Evolutionary conservation across 2,888 invertebrate genomes (phyloP), one percentile per base, ranked within the genome.

Genomic region (Candidula unifasciata): DNA sequence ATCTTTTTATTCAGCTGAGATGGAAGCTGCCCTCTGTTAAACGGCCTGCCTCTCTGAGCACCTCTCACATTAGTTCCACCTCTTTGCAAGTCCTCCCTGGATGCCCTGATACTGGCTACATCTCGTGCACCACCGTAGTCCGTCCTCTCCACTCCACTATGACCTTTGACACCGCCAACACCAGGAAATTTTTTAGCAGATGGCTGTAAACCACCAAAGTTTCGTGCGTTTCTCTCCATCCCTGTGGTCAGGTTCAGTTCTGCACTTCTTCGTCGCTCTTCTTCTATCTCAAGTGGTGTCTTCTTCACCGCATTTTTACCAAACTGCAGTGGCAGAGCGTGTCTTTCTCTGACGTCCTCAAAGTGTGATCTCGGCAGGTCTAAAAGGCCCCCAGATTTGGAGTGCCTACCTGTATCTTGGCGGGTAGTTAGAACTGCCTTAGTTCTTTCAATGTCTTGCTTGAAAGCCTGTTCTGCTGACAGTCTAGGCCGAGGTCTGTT

Each of bases 401-500:
- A 2, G 35, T 24, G 13, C 30, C 74, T 74, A 5, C 24, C 37
- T 8, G 3, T n/a, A 27, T 44, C 30, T 33, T 21, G 18, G 13
- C 33, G 37, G 16, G 69, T 52, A 27, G 13, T 30, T 52, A 76
- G 68, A 18, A 35, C 80, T 24, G 66, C 68, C 33, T 54, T 21
- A n/a, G 82, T 82, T 82, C 82, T 82, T n/a, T 64, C 82, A 30
- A 76, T 73, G 54, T 82, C 82, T 66, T 82, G 82, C 27, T 66
- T 74, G 33, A 82, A 74, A 16, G 82, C 82, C 60, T 82, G 82
- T 33, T 82, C 82, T 33, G 68, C 52, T 33, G 66, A 66, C 30
- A 82, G 44, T 18, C 35, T 60, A 2, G 76, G 33, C 35, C 24
- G 30, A 52, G 76, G 82, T 60, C 66, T 37, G 52, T 76, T 60